phyloP scores from a whole-genome alignment of 2,113 vertebrate genomes.

The Pterocles gutturalis region DNA sequence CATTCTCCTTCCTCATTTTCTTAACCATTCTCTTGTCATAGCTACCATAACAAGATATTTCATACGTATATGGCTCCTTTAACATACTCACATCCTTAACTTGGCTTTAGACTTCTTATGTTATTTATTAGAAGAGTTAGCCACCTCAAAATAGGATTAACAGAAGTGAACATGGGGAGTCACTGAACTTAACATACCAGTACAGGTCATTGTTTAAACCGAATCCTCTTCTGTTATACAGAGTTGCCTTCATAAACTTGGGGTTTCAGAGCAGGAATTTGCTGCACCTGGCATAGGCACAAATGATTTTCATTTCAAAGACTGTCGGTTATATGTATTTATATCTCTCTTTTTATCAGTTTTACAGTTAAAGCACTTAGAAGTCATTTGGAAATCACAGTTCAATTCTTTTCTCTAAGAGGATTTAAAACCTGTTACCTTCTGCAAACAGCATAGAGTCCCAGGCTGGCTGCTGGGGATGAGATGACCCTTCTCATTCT shows the following conservation, averaged over 20 bases:
- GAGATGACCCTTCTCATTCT: not conserved
- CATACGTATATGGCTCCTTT: not conserved
- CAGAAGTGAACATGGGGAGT: not conserved
- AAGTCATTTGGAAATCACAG: not conserved
- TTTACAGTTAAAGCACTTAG: not conserved
- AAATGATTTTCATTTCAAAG: not conserved
- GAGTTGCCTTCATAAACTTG: not conserved
- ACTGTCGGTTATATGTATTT: not conserved
- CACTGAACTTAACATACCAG: not conserved
- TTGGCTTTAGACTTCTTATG: not conserved
- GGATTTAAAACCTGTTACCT: not conserved
- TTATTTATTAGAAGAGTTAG: not conserved
- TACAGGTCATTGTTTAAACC: not conserved
- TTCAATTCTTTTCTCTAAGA: not conserved
- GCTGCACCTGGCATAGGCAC: not conserved
- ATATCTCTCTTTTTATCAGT: not conserved
- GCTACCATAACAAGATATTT: not conserved
- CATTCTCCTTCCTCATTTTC: not conserved
- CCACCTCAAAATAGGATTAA: not conserved
- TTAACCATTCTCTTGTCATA: not conserved
- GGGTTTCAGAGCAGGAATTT: not conserved
- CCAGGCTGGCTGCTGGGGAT: not conserved
- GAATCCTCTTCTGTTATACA: not conserved
- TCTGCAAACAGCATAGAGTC: not conserved
- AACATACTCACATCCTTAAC: not conserved